Conservation (phyloP, 2,888 invertebrate species). For the Entomobrya proxima region DNA sequence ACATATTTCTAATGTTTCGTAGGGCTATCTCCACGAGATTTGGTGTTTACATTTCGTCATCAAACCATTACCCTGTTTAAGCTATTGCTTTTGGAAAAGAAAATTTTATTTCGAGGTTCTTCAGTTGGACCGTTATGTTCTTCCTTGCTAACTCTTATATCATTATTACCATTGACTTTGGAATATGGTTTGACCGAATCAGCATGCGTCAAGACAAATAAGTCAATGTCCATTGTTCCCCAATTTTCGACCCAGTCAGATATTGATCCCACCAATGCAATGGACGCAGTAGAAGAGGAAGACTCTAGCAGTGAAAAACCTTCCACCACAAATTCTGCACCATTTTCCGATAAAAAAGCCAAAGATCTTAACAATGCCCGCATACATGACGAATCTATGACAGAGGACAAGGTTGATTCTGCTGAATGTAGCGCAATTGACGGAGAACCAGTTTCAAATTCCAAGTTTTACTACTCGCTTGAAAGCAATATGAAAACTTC, state of each 20-base stretch:
- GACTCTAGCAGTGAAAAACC: not conserved
- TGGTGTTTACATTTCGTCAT: constrained; percentile 91
- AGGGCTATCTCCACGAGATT: constrained; percentile 89
- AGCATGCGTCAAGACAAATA: constrained; percentile 86
- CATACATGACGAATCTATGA: constrained; percentile 59
- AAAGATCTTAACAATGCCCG: constrained; percentile 67
- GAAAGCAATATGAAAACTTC: constrained; percentile 50
- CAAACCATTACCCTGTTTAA: constrained; percentile 95
- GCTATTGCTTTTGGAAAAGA: constrained; percentile 90
- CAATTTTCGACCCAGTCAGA: constrained; percentile 79
- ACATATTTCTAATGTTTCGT: constrained; percentile 77
- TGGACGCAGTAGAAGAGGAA: constrained; percentile 6
- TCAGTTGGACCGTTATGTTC: constrained; percentile 94
- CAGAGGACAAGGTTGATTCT: constrained; percentile 21
- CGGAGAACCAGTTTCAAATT: constrained; percentile 26
- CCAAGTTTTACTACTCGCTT: constrained; percentile 51
- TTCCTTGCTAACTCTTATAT: constrained; percentile 90
- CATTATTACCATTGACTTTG: constrained; percentile 92
- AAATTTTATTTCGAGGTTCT: constrained; percentile 93
- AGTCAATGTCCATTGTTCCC: constrained; percentile 86
- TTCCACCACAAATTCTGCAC: not conserved
- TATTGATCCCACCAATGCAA: not conserved
- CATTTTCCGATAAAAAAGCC: constrained; percentile 52
- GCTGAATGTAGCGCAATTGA: not conserved
- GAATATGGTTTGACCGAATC: constrained; percentile 89